Evolutionary conservation across 37 sponge, comb jelly and placozoan genomes (phyloP).

Genomic region (Hexactinellida sp.): DNA sequence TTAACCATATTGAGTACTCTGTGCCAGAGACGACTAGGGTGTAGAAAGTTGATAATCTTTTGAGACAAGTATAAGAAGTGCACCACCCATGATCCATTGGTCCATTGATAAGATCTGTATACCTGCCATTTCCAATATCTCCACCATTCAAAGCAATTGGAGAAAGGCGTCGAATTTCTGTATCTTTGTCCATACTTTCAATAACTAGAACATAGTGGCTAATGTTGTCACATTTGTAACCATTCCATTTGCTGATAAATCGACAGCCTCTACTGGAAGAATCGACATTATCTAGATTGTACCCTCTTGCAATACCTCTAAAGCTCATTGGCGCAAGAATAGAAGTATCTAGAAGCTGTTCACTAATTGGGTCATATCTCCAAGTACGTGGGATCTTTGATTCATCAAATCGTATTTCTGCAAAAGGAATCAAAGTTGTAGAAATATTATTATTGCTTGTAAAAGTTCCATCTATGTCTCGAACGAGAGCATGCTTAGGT

Average conservation of each 20-base stretch:
- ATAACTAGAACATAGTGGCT: slow-evolving; percentile 65
- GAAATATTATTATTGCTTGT: slow-evolving; percentile 23
- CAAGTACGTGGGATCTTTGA: background rate
- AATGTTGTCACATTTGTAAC: slow-evolving; percentile 42
- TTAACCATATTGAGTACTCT: slow-evolving; percentile 56
- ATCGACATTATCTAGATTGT: background rate
- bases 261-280: slow-evolving; percentile 39
- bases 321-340: background rate
- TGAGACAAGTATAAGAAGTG: slow-evolving; percentile 77
- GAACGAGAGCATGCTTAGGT: slow-evolving; percentile 74
- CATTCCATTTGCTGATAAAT: slow-evolving; percentile 33
- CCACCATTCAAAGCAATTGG: slow-evolving; percentile 75
- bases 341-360: background rate
- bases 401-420: slow-evolving; percentile 30
- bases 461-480: slow-evolving; percentile 72
- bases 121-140: slow-evolving; percentile 41
- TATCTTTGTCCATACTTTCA: slow-evolving; percentile 80
- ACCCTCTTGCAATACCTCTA: slow-evolving; percentile 5
- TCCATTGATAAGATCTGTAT: slow-evolving; percentile 79
- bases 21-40: slow-evolving; percentile 48
- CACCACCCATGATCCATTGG: slow-evolving; percentile 97
- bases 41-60: slow-evolving; percentile 74
- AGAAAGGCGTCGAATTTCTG: slow-evolving; percentile 66
- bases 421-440: slow-evolving; percentile 54
- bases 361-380: background rate